Evolutionary conservation across 2,888 invertebrate genomes (phyloP), one percentile per base, ranked within the genome.

Genomic region (Lymantria dispar): DNA sequence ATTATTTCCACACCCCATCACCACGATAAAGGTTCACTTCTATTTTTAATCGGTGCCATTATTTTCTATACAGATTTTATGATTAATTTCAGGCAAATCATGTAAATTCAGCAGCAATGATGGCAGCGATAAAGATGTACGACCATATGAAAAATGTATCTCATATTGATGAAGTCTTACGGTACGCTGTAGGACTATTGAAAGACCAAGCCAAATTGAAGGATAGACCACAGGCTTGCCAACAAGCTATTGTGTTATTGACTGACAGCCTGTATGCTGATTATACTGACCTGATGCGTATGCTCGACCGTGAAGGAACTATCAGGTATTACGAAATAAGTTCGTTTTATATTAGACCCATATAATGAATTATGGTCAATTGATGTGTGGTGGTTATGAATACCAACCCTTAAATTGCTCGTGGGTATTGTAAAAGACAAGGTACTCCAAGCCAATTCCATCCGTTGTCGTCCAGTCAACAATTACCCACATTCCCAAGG

Each of bases 91-190:
- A 90, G 91, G 91, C 91, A 10, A 89, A 91, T 55, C 87, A 91
- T 60, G 85, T 91, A 0, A 91, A 91, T 62, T 75, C 87, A 11
- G 90, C 85, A 3, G 91, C 91, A 0, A 87, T 91, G 81, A 80
- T 89, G 80, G 74, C 83, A 0, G 80, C 83, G 0, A 53, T 90
- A 57, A 64, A 74, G 10, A 56, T 74, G 9, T 75, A 78, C 50
- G 56, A 78, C 48, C 56, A 61, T 1, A 61, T 78, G 65, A 62
- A 43, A 3, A 90, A 89, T 58, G 76, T 81, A 53, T 84, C 89
- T 0, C 66, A 62, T 36, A 82, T 89, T 81, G 68, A 56, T 0
- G 61, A 73, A 3, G 82, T 84, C 8, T 63, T 91, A 9, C 60
- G 62, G 15, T 74, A 80, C 43, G 75, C 89, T 0, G 79, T 88